A percentile compares a stretch with the other conserved stretches of the same genome.
Conservation (phyloP, 2,113 vertebrate species). For the Cichladusa arquata region DNA sequence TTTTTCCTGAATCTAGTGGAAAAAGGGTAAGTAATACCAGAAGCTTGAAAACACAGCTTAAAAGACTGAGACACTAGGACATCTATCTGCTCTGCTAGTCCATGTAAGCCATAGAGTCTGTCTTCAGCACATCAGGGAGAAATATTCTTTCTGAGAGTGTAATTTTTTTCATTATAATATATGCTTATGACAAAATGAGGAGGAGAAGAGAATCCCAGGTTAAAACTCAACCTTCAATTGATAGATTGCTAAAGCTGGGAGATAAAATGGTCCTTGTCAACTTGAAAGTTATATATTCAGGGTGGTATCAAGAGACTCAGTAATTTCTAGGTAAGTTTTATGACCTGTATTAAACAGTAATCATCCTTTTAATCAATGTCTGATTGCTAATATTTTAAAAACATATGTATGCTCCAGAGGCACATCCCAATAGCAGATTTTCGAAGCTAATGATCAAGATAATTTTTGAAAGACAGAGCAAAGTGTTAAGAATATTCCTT, state of each 20-base stretch:
- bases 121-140: not conserved
- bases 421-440: not conserved
- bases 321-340: not conserved
- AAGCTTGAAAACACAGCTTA: not conserved
- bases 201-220: not conserved
- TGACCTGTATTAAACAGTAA: not conserved
- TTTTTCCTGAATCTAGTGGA: not conserved
- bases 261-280: not conserved
- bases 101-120: not conserved
- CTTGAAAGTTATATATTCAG: not conserved
- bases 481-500: not conserved
- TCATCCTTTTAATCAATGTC: not conserved
- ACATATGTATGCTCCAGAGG: not conserved
- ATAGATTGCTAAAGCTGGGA: not conserved
- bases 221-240: not conserved
- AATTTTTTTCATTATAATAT: not conserved
- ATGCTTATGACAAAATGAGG: not conserved
- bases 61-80: not conserved
- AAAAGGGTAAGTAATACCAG: not conserved
- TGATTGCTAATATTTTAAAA: not conserved
- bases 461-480: not conserved
- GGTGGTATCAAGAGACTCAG: not conserved
- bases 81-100: not conserved
- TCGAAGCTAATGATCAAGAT: not conserved
- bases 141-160: not conserved